These are phyloP conservation scores for Metopolophium dirhodum DNA, from an alignment of 1,140 invertebrate genomes.

Conservation along the genomic window DNA sequence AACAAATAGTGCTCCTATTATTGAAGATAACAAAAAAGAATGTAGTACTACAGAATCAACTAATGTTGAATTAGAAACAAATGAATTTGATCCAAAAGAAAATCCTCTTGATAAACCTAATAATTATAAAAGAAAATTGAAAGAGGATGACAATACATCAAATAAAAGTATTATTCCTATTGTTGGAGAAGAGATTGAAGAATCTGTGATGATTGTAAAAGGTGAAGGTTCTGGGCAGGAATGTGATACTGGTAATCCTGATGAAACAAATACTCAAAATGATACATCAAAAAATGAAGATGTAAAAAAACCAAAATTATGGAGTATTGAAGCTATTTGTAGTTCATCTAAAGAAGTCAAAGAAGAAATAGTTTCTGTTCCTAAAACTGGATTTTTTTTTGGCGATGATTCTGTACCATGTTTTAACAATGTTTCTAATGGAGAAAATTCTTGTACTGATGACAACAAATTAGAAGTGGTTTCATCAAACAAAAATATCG, in stretches of 20 bases:
- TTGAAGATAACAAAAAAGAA: conserved; percentile 28
- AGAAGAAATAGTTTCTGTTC: conserved; percentile 52
- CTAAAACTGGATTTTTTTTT: conserved; percentile 59
- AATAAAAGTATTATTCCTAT: conserved; percentile 44
- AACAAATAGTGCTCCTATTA: not conserved
- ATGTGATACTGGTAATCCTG: conserved; percentile 58
- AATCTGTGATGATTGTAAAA: conserved; percentile 74
- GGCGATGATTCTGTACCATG: conserved; percentile 59
- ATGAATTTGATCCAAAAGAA: not conserved
- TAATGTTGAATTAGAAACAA: not conserved
- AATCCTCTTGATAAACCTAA: not conserved
- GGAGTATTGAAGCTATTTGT: conserved; percentile 62
- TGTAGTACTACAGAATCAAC: not conserved
- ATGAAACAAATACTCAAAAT: conserved; percentile 64
- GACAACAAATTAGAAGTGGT: conserved; percentile 63
- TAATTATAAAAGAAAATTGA: conserved; percentile 30
- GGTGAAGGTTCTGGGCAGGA: conserved; percentile 75
- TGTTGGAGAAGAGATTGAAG: conserved; percentile 72
- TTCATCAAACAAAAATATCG: conserved; percentile 11
- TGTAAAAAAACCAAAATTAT: conserved; percentile 61
- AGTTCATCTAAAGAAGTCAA: conserved; percentile 52
- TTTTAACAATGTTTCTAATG: conserved; percentile 58
- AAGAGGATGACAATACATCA: not conserved
- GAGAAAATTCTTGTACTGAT: conserved; percentile 61
- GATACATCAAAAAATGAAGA: conserved; percentile 68